Percentiles rank a stretch among this genome's conserved stretches.
phyloP scores from a whole-genome alignment of 2,888 invertebrate genomes.

The Yponomeuta cagnagella region DNA sequence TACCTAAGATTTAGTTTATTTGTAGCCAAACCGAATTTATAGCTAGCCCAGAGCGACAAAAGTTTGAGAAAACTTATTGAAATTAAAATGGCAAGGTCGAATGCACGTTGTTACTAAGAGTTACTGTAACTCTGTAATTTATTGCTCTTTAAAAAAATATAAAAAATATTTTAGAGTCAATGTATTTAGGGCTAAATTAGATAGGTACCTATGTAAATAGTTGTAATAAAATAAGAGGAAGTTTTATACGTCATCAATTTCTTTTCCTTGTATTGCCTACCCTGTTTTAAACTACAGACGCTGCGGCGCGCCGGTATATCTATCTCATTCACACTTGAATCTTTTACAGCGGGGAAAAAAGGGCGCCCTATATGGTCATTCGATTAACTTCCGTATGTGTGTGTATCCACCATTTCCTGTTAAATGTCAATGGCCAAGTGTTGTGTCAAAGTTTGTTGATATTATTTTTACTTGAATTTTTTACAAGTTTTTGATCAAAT shows the following conservation, averaged over 20 bases:
- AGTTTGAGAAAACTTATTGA: no score
- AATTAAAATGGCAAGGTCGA: not conserved
- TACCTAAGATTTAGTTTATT: no score
- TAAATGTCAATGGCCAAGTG: conserved; percentile 44
- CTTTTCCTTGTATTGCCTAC: conserved; percentile 19
- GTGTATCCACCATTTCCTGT: conserved; percentile 29
- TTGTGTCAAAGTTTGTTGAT: conserved; percentile 70
- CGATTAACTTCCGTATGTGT: conserved; percentile 28
- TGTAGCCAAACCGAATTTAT: no score
- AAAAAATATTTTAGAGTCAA: no score
- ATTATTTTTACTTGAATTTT: conserved; percentile 36
- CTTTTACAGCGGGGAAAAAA: conserved; percentile 12
- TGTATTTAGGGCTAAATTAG: no score
- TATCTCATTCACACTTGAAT: conserved; percentile 26
- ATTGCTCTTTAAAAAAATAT: no score
- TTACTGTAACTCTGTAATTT: no score
- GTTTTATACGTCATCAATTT: conserved; percentile 4
- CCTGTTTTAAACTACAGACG: conserved; percentile 21
- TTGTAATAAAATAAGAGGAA: not conserved
- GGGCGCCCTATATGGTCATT: conserved; percentile 23
- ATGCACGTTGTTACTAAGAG: not conserved
- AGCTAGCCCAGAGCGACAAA: no score
- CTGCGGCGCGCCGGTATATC: conserved; percentile 32
- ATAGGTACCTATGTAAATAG: no score
- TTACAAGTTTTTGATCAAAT: conserved; percentile 6